Conservation (phyloP, 2,113 vertebrate species). For the Menura novaehollandiae region DNA sequence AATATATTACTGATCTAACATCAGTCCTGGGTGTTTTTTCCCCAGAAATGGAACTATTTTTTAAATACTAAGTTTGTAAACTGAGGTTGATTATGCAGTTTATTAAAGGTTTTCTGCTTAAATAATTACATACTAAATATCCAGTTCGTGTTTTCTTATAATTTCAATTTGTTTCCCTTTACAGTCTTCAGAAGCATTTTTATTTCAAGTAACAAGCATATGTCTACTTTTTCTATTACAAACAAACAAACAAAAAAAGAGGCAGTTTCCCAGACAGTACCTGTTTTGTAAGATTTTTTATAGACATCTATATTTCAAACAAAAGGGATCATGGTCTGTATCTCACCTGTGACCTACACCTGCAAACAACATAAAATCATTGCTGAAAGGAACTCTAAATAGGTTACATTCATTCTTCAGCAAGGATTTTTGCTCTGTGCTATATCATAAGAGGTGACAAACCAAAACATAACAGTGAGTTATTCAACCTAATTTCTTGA, state of each 20-base stretch:
- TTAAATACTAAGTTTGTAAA: not conserved
- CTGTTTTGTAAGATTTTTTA: not conserved
- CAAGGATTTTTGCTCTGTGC: not conserved
- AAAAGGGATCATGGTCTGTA: not conserved
- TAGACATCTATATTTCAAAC: conserved; percentile 2
- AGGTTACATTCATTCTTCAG: not conserved
- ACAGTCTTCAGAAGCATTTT: not conserved
- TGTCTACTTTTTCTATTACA: not conserved
- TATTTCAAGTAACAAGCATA: not conserved
- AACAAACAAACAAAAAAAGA: not conserved
- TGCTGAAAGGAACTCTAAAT: not conserved
- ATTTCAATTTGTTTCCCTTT: not conserved
- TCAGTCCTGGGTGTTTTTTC: not conserved
- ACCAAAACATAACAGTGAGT: not conserved
- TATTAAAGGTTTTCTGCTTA: not conserved
- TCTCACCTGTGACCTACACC: conserved; percentile 6
- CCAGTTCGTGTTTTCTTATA: not conserved
- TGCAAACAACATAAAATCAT: not conserved
- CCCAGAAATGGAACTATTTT: not conserved
- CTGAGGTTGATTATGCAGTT: not conserved
- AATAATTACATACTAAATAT: not conserved
- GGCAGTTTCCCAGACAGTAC: not conserved
- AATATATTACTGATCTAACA: not conserved
- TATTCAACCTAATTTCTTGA: not conserved
- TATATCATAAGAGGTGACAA: not conserved